phyloP scores from a whole-genome alignment of 37 sponge, comb jelly and placozoan genomes.

The Agelas oroides region DNA sequence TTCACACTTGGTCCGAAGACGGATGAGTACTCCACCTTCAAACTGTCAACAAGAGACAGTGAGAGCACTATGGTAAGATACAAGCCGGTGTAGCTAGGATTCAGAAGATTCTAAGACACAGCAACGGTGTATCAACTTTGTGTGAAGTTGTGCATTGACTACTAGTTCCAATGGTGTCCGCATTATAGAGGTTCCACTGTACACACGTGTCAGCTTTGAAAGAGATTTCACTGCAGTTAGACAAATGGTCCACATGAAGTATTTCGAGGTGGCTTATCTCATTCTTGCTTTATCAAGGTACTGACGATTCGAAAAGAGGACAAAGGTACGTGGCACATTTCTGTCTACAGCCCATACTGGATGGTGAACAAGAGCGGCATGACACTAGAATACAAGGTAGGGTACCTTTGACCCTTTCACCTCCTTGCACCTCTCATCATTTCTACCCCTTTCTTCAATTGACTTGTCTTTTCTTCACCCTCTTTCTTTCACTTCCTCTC shows the following conservation, averaged over 20 bases:
- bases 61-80: too few relatives aligned
- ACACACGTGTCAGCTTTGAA: too few relatives aligned
- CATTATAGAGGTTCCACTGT: too few relatives aligned
- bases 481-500: background rate
- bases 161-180: too few relatives aligned
- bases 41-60: background rate
- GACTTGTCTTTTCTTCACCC: background rate
- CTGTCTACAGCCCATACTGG: constrained; percentile 83
- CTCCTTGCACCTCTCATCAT: background rate
- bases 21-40: background rate
- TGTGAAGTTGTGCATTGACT: too few relatives aligned
- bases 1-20: background rate
- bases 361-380: constrained; percentile 83
- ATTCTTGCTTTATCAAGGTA: too few relatives aligned
- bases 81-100: too few relatives aligned
- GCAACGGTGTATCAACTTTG: too few relatives aligned
- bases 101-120: too few relatives aligned
- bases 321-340: constrained; percentile 55
- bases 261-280: too few relatives aligned
- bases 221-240: too few relatives aligned
- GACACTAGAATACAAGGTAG: constrained; percentile 71
- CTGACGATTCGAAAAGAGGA: constrained; percentile 20
- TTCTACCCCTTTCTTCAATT: background rate
- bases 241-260: too few relatives aligned
- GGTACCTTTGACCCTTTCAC: background rate